A percentile compares a stretch with the other conserved stretches of the same genome.
These are phyloP conservation scores for Mionectes olivaceus DNA, from an alignment of 2,797 vertebrate genomes.

Conservation along the genomic window DNA sequence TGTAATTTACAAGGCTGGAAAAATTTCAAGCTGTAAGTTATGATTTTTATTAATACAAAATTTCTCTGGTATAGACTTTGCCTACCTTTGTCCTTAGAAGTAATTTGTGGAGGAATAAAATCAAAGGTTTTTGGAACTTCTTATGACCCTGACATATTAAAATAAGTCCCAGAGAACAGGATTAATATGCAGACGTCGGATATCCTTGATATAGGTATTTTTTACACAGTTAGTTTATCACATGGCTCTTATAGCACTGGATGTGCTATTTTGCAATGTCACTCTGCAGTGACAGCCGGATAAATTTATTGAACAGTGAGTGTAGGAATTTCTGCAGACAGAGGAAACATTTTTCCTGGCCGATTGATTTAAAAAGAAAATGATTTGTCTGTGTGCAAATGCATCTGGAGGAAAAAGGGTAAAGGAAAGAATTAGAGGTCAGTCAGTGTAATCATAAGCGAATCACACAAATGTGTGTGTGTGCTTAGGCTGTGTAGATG, in stretches of 20 bases:
- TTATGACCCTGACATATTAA: slow-evolving; percentile 46
- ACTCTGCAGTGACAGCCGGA: slow-evolving; percentile 3
- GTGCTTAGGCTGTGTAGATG: background rate
- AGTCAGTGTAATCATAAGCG: slow-evolving; percentile 1
- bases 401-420: slow-evolving; percentile 19
- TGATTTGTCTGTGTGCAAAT: slow-evolving; percentile 23
- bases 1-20: background rate
- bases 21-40: background rate
- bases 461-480: background rate
- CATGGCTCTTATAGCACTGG: background rate
- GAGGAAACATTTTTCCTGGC: slow-evolving; percentile 15
- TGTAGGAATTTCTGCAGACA: slow-evolving; percentile 10
- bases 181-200: slow-evolving; percentile 43
- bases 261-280: slow-evolving; percentile 8
- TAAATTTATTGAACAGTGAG: slow-evolving; percentile 23
- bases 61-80: background rate
- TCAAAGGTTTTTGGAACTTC: slow-evolving; percentile 19
- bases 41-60: slow-evolving; percentile 34
- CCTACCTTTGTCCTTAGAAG: slow-evolving; percentile 1
- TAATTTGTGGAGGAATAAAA: slow-evolving; percentile 15
- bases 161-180: background rate
- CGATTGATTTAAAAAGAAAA: slow-evolving; percentile 39
- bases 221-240: slow-evolving; percentile 18
- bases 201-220: slow-evolving; percentile 35
- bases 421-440: slow-evolving; percentile 40